These are phyloP conservation scores for Crotalus viridis DNA, from an alignment of 2,113 vertebrate genomes.

Conservation along the genomic window DNA sequence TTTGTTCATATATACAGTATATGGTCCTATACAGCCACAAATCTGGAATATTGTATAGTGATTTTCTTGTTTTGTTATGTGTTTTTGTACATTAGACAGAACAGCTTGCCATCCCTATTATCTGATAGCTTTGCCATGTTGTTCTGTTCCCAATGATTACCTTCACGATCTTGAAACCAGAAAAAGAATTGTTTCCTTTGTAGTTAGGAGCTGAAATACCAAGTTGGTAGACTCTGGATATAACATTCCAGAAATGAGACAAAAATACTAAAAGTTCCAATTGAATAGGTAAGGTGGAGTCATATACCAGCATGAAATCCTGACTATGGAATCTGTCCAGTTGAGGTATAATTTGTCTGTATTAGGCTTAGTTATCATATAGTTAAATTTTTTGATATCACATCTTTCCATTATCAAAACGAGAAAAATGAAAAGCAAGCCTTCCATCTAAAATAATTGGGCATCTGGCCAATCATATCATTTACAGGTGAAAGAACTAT, in stretches of 20 bases:
- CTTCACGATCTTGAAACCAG: not conserved
- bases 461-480: not conserved
- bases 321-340: not conserved
- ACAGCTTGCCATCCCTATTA: not conserved
- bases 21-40: not conserved
- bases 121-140: not conserved
- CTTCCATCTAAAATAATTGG: not conserved
- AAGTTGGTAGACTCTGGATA: not conserved
- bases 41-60: not conserved
- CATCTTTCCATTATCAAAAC: not conserved
- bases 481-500: not conserved
- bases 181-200: not conserved
- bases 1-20: not conserved
- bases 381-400: not conserved
- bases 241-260: not conserved
- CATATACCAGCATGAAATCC: not conserved
- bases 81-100: not conserved
- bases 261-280: not conserved
- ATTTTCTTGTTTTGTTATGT: not conserved
- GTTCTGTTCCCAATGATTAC: not conserved
- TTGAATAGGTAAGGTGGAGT: not conserved
- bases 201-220: not conserved
- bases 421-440: not conserved
- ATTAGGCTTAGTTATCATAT: not conserved
- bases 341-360: not conserved